A percentile compares a stretch with the other conserved stretches of the same genome.
Evolutionary conservation across 2,888 invertebrate genomes (phyloP).

Genomic region (Agapostemon virescens): DNA sequence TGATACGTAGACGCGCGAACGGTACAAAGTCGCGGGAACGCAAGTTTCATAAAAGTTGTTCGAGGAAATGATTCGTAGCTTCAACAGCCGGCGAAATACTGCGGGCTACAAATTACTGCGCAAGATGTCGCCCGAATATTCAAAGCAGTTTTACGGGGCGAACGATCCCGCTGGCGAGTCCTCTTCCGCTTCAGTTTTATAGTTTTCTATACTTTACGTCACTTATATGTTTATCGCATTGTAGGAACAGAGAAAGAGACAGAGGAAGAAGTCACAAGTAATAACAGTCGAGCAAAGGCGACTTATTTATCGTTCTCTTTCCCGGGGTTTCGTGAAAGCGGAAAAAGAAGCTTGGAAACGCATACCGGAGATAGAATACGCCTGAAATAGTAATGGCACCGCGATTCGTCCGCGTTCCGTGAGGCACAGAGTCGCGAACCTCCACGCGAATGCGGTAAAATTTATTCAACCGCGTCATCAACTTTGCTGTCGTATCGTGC

Average conservation of each 20-base stretch:
- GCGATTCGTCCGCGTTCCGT: constrained; percentile 51
- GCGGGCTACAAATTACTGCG: neutral
- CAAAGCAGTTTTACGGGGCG: constrained; percentile 27
- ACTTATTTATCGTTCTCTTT: constrained; percentile 62
- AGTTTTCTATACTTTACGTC: constrained; percentile 43
- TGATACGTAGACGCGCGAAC: neutral
- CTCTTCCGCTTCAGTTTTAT: constrained; percentile 29
- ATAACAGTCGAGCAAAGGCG: constrained; percentile 49
- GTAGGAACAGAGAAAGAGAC: constrained; percentile 24
- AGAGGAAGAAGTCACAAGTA: constrained; percentile 44
- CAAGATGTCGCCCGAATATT: constrained; percentile 25
- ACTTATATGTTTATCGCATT: constrained; percentile 57
- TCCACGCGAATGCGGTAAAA: constrained; percentile 41
- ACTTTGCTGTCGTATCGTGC: constrained; percentile 37
- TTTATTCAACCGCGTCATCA: constrained; percentile 45
- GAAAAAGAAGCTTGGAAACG: constrained; percentile 43
- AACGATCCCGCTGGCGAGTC: neutral
- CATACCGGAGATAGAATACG: constrained; percentile 55
- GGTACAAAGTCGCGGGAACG: neutral
- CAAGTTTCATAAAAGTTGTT: neutral
- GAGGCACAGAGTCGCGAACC: constrained; percentile 24
- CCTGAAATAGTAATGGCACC: constrained; percentile 61
- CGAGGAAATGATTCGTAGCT: constrained; percentile 9
- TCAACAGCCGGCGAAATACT: neutral
- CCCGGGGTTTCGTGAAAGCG: constrained; percentile 50